These are phyloP conservation scores for Spodoptera litura DNA, from an alignment of 1,140 invertebrate genomes.

Conservation along the genomic window DNA sequence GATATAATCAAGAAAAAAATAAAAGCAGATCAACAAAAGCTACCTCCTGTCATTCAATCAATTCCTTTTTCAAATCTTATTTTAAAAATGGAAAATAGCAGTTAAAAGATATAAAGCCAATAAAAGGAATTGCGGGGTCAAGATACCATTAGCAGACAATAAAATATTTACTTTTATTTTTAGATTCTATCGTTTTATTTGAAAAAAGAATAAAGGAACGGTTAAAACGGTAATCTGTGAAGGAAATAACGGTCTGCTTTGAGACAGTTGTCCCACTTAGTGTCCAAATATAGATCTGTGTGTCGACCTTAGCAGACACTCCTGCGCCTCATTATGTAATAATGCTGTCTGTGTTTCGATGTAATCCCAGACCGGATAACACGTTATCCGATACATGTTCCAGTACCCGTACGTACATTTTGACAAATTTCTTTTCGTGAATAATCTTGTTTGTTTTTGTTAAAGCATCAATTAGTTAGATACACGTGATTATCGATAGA, in stretches of 20 bases:
- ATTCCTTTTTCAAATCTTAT: not conserved
- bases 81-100: not conserved
- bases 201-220: not conserved
- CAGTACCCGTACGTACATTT: too few relatives aligned
- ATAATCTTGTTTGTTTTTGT: too few relatives aligned
- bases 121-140: not conserved
- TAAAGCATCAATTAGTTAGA: too few relatives aligned
- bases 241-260: not conserved
- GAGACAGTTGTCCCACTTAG: conserved; percentile 31
- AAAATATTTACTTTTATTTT: too few relatives aligned
- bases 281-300: conserved; percentile 33
- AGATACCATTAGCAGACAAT: too few relatives aligned
- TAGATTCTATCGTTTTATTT: too few relatives aligned
- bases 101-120: not conserved
- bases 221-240: not conserved
- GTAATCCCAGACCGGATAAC: conserved; percentile 2
- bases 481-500: too few relatives aligned
- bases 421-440: too few relatives aligned
- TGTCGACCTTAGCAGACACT: conserved; percentile 23
- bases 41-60: not conserved
- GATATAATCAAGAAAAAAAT: too few relatives aligned
- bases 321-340: conserved; percentile 39
- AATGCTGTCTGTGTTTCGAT: conserved; percentile 26
- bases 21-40: too few relatives aligned
- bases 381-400: too few relatives aligned